Evolutionary conservation across 2,797 vertebrate genomes (phyloP), one percentile per base, ranked within the genome.

Genomic region (Buphagus erythrorhynchus): DNA sequence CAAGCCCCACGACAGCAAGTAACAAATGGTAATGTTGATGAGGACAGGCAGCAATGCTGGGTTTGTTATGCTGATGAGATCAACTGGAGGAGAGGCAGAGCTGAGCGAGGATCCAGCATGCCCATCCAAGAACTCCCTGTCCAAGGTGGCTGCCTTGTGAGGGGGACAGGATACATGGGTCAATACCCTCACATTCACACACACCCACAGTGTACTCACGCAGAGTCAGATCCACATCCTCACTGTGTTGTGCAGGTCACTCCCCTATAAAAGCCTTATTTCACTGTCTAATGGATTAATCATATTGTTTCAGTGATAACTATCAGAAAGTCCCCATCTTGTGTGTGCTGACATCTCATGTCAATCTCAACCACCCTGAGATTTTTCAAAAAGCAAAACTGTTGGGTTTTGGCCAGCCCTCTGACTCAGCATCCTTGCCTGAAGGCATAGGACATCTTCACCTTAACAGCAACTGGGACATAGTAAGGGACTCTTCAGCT

Each of bases 161-260:
- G 0, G 14, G 7, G 35, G 19, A 52, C 1, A 1, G 58, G 54
- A 43, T 8, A 26, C 19, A 9, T 16, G 38, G 43, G 6, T 59
- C 0, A 0, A 18, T 22, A 79, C 4, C 11, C 25, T 33, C 67
- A 51, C 6, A 33, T n/a, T 58, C 26, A 46, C 26, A 45, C 10
- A 31, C 19, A 4, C 5, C 5, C 24, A 26, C 54, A n/a, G 8
- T 10, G 11, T 20, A 8, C 19, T 72, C 28, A 24, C 15, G n/a
- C 8, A 49, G 17, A 79, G 14, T 35, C 55, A 69, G 49, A 43
- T 12, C 8, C 45, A 80, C 6, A 1, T 52, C 40, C 19, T 73
- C 33, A 31, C 24, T 35, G 16, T 38, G 21, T 19, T 43, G 29
- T 28, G 40, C 13, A 57, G 14, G 16, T 33, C 5, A 31, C 26